These are phyloP conservation scores for Rhabditoides inermis DNA, from an alignment of 2,888 invertebrate genomes.

Conservation along the genomic window DNA sequence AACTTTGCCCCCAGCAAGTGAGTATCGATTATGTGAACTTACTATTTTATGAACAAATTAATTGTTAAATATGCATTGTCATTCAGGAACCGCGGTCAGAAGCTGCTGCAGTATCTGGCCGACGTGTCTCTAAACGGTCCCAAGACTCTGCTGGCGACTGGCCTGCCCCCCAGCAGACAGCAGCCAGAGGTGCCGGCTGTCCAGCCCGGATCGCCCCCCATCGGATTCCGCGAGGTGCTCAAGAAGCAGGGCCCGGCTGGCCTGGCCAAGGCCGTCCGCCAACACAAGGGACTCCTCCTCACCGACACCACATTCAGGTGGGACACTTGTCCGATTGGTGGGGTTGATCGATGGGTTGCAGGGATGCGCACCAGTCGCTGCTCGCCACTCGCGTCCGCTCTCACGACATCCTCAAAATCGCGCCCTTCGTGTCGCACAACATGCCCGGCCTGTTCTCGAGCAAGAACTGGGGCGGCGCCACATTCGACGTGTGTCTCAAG, in stretches of 20 bases:
- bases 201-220: conserved; percentile 66
- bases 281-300: conserved; percentile 75
- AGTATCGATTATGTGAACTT: no score
- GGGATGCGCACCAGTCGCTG: conserved; percentile 89
- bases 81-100: conserved; percentile 91
- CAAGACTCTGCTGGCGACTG: conserved; percentile 79
- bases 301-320: conserved; percentile 87
- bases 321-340: no score
- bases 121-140: conserved; percentile 88
- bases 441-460: conserved; percentile 75
- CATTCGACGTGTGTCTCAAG: conserved; percentile 86
- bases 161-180: conserved; percentile 70
- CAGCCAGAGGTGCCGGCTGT: conserved; percentile 73
- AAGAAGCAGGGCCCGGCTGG: conserved; percentile 79
- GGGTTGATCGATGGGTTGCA: no score
- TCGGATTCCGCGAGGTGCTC: conserved; percentile 77
- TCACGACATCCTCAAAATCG: conserved; percentile 72
- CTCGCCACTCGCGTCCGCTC: conserved; percentile 86
- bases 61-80: no score
- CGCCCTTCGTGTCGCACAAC: conserved; percentile 85
- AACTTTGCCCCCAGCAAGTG: conserved; percentile 73
- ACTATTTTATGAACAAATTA: no score
- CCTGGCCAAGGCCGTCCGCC: conserved; percentile 83
- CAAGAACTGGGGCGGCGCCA: conserved; percentile 97
- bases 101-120: conserved; percentile 80